Evolutionary conservation across 2,113 vertebrate genomes (phyloP).

Genomic region (Chaetura pelagica): DNA sequence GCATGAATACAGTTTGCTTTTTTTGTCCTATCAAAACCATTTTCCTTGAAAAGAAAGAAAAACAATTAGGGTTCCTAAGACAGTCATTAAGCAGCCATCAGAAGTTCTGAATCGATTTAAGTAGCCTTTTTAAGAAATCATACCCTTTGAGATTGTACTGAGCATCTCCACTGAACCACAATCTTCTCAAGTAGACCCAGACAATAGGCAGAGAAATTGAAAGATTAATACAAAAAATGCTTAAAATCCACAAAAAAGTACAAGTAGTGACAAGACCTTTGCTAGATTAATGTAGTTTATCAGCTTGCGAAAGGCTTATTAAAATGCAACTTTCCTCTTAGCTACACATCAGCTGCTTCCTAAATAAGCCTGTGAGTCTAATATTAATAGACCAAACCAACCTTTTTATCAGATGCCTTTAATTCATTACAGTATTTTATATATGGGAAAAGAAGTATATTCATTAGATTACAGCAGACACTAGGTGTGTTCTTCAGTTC

Average conservation of each 20-base stretch:
- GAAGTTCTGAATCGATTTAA: background rate
- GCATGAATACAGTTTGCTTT: background rate
- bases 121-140: background rate
- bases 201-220: background rate
- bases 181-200: background rate
- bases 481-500: background rate
- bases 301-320: background rate
- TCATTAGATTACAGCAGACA: background rate
- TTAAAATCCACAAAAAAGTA: background rate
- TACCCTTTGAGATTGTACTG: background rate
- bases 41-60: background rate
- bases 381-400: background rate
- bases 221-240: background rate
- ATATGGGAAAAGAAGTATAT: background rate
- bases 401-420: background rate
- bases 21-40: background rate
- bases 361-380: background rate
- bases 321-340: background rate
- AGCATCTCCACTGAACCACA: background rate
- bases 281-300: background rate
- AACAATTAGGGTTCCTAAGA: background rate
- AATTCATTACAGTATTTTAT: background rate
- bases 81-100: background rate
- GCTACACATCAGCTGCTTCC: background rate
- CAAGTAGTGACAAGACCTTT: background rate